phyloP scores from a whole-genome alignment of 2,888 invertebrate genomes.

The Drosophila peninsularis region DNA sequence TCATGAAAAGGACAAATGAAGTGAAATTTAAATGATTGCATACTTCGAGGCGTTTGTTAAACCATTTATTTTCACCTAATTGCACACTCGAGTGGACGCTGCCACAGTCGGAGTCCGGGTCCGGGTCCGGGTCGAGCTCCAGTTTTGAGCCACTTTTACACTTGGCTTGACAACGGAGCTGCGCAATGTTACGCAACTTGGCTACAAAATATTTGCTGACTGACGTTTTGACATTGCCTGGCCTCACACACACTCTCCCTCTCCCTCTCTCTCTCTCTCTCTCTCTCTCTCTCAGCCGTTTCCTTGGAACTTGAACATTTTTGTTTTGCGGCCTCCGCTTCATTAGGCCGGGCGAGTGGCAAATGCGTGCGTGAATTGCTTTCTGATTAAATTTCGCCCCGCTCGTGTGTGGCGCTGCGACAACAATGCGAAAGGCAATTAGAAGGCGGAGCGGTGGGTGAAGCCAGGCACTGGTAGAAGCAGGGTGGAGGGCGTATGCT shows the following conservation, averaged over 20 bases:
- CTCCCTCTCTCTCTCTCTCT: not conserved
- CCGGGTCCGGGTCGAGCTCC: not conserved
- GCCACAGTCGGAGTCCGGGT: not conserved
- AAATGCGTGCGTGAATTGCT: constrained; percentile 49
- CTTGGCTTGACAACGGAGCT: constrained; percentile 22
- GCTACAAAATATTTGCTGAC: constrained; percentile 70
- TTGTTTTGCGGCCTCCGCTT: constrained; percentile 19
- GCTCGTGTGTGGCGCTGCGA: constrained; percentile 54
- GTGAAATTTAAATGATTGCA: constrained; percentile 81
- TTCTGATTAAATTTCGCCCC: constrained; percentile 53
- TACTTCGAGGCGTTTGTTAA: constrained; percentile 78
- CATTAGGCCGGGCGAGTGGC: constrained; percentile 32
- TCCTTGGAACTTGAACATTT: not conserved
- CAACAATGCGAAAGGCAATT: constrained; percentile 62
- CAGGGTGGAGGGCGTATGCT: no score
- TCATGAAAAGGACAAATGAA: constrained; percentile 81
- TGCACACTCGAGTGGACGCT: constrained; percentile 75
- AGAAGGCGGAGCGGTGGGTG: constrained; percentile 5
- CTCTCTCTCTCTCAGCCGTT: not conserved
- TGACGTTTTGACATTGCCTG: constrained; percentile 55
- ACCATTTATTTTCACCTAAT: constrained; percentile 81
- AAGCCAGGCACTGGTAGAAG: no score
- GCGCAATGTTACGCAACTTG: constrained; percentile 42
- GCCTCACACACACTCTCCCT: not conserved
- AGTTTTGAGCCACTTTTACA: constrained; percentile 57